Evolutionary conservation across 2,888 invertebrate genomes (phyloP), one percentile per base, ranked within the genome.

Genomic region (Dichetophora obliterata): DNA sequence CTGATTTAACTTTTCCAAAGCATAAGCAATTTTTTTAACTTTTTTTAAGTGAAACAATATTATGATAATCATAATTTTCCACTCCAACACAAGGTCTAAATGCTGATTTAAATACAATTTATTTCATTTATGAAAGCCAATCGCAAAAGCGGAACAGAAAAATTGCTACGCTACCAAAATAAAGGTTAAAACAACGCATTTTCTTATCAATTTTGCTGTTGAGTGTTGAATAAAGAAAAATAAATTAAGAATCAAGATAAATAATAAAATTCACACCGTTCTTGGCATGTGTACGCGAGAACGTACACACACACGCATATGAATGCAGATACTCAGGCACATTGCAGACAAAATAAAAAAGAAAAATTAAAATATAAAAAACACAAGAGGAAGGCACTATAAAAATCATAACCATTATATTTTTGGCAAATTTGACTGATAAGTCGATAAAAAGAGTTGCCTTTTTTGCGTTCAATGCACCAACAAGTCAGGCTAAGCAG

Each of bases 371-470:
- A 48, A n/a, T n/a, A n/a, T n/a, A 43, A 43, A 66, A 8, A 68
- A 43, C 68, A 68, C 48, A 66, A 66, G 8, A 63, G 3, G 24
- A 22, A 48, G 3, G 24, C 14, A 11, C 14, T 22, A 66, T 48
- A 66, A 66, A 43, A 31, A 34, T 31, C n/a, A 19, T n/a, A 63
- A 34, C 16, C 24, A 22, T 63, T 27, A 16, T 52, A 9, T 54
- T 54, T 69, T 69, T 54, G 54, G 69, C 69, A 54, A 69, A 54
- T 22, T 52, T 69, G 69, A 69, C 69, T 69, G 69, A 69, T 69
- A 69, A 69, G 52, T n/a, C 1, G n/a, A 50, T 9, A 24, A 9
- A 54, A 27, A 43, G 43, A 43, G 43, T 43, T 43, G 43, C 0
- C 11, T 43, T 11, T 43, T 43, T 43, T 43, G 43, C 43, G 43